These are phyloP conservation scores for Pelusios castaneus DNA, from an alignment of 2,113 vertebrate species.

Conservation along the genomic window DNA sequence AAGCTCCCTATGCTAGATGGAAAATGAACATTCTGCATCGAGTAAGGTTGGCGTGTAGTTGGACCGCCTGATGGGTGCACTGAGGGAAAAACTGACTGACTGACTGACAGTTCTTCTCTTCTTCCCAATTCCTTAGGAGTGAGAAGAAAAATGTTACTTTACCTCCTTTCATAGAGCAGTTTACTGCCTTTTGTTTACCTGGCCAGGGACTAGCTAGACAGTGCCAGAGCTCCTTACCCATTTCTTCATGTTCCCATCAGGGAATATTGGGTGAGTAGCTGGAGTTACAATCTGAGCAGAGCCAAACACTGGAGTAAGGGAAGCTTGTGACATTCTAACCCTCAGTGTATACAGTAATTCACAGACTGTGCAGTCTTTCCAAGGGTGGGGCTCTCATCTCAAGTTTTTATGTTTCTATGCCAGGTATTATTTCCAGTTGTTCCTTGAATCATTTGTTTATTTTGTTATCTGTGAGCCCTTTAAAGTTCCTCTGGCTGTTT, in stretches of 20 bases:
- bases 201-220: background rate
- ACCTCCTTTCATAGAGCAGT: fast-evolving
- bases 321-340: background rate
- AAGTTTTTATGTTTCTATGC: slow-evolving; percentile 42
- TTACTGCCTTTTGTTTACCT: background rate
- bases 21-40: background rate
- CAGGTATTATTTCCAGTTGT: slow-evolving; percentile 50
- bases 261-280: background rate
- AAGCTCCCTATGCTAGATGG: background rate
- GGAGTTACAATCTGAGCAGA: background rate
- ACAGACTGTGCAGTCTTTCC: background rate
- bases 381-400: slow-evolving; percentile 49
- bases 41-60: background rate
- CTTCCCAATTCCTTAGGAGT: background rate
- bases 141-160: background rate
- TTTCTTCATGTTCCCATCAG: background rate
- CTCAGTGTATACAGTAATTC: background rate
- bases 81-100: background rate
- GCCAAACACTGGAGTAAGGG: background rate
- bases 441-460: slow-evolving; percentile 28
- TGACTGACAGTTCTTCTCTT: background rate
- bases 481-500: background rate
- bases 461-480: slow-evolving; percentile 25
- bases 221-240: background rate
- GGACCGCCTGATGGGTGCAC: background rate